Evolutionary conservation across 2,888 invertebrate species (phyloP).

Genomic region (Leptopterna dolabrata): DNA sequence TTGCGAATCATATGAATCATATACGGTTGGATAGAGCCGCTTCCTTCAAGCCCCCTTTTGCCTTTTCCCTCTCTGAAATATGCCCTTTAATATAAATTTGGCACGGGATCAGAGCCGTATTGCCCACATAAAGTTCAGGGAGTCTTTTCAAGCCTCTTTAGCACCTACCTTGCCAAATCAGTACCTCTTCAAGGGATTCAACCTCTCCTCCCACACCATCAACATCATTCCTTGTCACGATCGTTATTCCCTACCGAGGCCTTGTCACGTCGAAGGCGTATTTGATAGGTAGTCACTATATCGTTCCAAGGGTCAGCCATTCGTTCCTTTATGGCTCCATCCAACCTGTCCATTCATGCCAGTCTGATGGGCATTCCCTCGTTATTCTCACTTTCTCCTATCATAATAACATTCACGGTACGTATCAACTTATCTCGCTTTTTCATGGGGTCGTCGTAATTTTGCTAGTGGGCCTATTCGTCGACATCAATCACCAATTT

Average conservation of each 20-base stretch:
- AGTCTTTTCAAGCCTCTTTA: constrained; percentile 18
- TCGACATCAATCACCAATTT: background rate
- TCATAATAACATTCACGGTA: background rate
- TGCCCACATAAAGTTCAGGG: constrained; percentile 35
- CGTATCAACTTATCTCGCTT: background rate
- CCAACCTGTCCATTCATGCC: background rate
- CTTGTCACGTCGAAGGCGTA: background rate
- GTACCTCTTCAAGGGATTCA: background rate
- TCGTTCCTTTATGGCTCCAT: background rate
- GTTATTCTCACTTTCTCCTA: background rate
- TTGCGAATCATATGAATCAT: constrained; percentile 34
- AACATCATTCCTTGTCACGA: background rate
- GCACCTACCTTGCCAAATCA: constrained; percentile 43
- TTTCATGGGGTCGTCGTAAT: background rate
- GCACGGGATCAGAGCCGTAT: constrained; percentile 43
- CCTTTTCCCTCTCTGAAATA: constrained; percentile 29
- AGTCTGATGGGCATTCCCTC: background rate
- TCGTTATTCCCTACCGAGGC: background rate
- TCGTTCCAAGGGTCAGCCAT: background rate
- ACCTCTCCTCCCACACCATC: background rate
- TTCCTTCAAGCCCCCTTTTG: background rate
- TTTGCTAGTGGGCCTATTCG: background rate
- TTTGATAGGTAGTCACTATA: constrained; percentile 15
- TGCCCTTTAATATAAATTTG: constrained; percentile 48
- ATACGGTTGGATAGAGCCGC: constrained; percentile 25